These are phyloP conservation scores for Allolobophora icterica DNA, from an alignment of 2,888 invertebrate genomes.

Conservation along the genomic window DNA sequence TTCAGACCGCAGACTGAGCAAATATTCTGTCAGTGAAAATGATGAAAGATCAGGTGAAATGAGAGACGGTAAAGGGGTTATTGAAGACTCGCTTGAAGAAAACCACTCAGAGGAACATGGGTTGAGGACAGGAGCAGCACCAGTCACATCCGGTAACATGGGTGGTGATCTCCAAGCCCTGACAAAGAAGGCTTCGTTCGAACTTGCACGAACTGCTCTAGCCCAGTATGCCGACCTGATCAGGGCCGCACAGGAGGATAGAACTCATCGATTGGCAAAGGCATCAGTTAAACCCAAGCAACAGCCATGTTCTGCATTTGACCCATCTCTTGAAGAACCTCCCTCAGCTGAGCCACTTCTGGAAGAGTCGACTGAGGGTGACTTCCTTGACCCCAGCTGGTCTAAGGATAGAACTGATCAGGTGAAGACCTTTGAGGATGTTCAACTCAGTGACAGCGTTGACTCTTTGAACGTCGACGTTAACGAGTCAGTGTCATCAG, in stretches of 20 bases:
- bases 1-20: neutral
- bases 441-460: slow-evolving; percentile 34
- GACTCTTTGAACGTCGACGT: slow-evolving; percentile 23
- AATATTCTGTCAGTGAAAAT: neutral
- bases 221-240: slow-evolving; percentile 48
- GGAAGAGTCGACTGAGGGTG: neutral
- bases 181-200: slow-evolving; percentile 43
- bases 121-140: neutral
- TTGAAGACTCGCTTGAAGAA: neutral
- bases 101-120: neutral
- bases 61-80: neutral
- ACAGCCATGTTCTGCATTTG: neutral
- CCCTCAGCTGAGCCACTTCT: neutral
- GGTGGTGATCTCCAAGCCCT: slow-evolving; percentile 22
- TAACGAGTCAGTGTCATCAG: neutral
- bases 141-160: neutral
- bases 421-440: slow-evolving; percentile 34
- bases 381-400: neutral
- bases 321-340: neutral
- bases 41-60: slow-evolving; percentile 5
- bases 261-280: neutral
- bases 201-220: slow-evolving; percentile 47
- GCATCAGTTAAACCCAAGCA: slow-evolving; percentile 22
- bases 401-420: neutral
- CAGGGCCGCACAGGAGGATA: slow-evolving; percentile 44